phyloP scores from a whole-genome alignment of 2,113 vertebrate genomes.

The Urocynchramus pylzowi region DNA sequence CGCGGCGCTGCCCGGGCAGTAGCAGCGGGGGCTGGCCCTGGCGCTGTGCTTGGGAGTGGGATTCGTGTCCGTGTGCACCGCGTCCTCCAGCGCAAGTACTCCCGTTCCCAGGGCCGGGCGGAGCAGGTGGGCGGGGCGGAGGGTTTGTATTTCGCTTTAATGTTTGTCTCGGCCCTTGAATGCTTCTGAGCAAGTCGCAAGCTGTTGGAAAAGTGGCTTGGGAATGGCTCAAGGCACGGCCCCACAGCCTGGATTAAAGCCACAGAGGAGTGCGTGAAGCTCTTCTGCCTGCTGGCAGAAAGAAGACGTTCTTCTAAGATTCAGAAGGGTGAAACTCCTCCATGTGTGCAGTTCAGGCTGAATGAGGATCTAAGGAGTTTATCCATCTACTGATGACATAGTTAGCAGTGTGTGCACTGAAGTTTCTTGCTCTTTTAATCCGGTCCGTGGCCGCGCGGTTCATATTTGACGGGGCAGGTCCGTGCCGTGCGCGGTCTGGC shows the following conservation, averaged over 20 bases:
- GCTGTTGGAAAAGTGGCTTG: not conserved
- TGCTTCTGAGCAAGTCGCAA: not conserved
- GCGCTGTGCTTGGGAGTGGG: too few species aligned
- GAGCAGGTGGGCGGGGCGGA: not conserved
- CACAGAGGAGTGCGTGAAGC: accelerated
- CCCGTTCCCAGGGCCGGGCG: not conserved
- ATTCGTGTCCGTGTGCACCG: not conserved
- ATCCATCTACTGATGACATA: not conserved
- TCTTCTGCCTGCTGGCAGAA: not conserved
- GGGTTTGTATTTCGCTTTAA: accelerated
- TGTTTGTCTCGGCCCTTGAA: not conserved
- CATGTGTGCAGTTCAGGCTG: not conserved
- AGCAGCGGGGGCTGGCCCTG: accelerated
- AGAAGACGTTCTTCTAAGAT: not conserved
- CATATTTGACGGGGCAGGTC: accelerated
- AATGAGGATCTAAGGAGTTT: not conserved
- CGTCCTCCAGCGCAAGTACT: not conserved
- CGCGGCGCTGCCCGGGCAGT: accelerated
- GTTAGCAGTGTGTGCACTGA: not conserved
- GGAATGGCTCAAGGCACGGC: not conserved
- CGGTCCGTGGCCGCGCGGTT: accelerated
- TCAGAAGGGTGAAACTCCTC: not conserved
- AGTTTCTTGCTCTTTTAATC: accelerated
- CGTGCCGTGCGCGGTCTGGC: accelerated
- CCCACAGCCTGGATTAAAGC: not conserved